Conservation (phyloP, 2,113 vertebrate species). For the Zosterops pallidus region DNA sequence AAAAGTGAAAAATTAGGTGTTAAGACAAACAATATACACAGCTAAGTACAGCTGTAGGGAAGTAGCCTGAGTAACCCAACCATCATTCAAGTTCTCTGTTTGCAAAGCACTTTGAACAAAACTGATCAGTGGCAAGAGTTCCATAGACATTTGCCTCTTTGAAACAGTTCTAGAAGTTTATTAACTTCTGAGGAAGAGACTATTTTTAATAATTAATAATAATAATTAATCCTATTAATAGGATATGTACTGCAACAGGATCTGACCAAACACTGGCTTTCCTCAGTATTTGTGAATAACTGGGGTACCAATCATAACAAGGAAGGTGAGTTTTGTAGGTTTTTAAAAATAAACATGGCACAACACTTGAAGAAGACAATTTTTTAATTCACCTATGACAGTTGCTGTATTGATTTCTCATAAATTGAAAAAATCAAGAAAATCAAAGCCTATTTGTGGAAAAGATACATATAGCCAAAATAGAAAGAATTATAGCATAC, state of each 20-base stretch:
- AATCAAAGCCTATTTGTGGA: neutral
- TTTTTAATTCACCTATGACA: neutral
- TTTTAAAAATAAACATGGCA: neutral
- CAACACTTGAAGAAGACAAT: neutral
- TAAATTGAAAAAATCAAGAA: neutral
- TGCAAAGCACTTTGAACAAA: neutral
- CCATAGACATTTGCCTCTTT: neutral
- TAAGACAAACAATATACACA: neutral
- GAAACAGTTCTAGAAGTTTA: neutral
- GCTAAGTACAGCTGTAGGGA: neutral
- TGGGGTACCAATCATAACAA: neutral
- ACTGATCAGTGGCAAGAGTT: neutral
- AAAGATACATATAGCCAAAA: neutral
- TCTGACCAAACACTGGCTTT: neutral
- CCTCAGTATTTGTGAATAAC: neutral
- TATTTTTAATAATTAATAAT: too few relatives aligned
- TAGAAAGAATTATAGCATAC: neutral
- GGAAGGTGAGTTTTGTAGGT: neutral
- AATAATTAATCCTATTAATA: too few relatives aligned
- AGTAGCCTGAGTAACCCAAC: neutral
- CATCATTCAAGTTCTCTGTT: constrained; percentile 9
- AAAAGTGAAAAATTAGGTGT: constrained; percentile 44
- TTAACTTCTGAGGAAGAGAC: neutral
- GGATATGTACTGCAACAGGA: neutral
- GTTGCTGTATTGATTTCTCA: neutral